Base-by-base conservation (phyloP, 2,888 invertebrate species). In the Tenthredo scrophulariae region DNA sequence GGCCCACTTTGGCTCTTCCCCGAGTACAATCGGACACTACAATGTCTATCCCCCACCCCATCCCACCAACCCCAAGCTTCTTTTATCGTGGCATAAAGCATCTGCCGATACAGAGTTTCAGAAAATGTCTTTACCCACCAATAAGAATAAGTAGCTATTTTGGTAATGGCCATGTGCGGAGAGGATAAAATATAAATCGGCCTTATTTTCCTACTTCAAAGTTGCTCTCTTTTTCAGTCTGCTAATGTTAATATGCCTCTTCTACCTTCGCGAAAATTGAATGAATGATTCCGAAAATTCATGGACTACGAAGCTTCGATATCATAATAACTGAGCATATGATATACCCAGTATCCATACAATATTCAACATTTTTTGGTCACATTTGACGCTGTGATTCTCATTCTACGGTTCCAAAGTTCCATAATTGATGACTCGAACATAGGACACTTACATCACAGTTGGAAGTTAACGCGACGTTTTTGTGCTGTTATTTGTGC, bases 21-120 rank as follows among this genome's bases (percentile, higher is more conserved):
- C 46, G 83, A 46, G 54, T 83, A 83, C 83, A 83, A 83, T 83
- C 67, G 83, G 83, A 83, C 83, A 83, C 83, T 46, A 83, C 46
- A 83, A 83, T 83, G 67, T 37, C 83, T 13, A 67, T 67, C 83
- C 43, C 15, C 46, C 83, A 22, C 43, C 83, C 83, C 46, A 18
- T 46, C 43, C 29, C 65, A 9, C 43, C 43, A 29, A 80, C n/a
- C 29, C 67, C 46, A n/a, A 70, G 70, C 65, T 83, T 33, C 62
- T 83, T 70, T 83, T 83, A 62, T 83, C 67, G 50, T 18, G 50
- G 70, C 83, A 83, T 83, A 83, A 83, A 83, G 83, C 67, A 83
- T 62, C 70, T 46, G 29, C 26, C 67, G 43, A 83, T 83, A 82
- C 82, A 67, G 83, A 80, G 83, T 83, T 83, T 70, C 70, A 65